These are phyloP conservation scores for Oriolus oriolus DNA, from an alignment of 2,113 vertebrate genomes.

Conservation along the genomic window DNA sequence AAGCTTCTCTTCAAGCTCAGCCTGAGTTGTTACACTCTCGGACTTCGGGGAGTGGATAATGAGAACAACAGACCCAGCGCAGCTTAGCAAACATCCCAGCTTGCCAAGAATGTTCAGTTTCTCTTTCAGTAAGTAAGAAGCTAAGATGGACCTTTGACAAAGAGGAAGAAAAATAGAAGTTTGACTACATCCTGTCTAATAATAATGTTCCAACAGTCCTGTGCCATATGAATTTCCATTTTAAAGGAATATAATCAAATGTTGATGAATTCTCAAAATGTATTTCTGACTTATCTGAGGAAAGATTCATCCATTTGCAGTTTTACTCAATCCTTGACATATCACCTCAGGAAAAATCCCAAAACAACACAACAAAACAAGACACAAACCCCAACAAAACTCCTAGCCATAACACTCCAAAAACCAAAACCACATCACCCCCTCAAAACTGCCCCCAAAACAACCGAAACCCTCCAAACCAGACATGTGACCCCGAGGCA, in stretches of 20 bases:
- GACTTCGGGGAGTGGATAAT: constrained; percentile 91
- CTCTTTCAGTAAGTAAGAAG: constrained; percentile 89
- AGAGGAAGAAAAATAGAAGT: constrained; percentile 8
- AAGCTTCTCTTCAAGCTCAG: constrained; percentile 88
- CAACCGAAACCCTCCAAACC: not conserved
- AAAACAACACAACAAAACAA: not conserved
- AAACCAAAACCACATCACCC: not conserved
- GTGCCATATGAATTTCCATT: not conserved
- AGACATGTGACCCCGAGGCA: not conserved
- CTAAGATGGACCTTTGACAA: constrained; percentile 86
- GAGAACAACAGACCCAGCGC: constrained; percentile 89
- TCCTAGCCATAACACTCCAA: not conserved
- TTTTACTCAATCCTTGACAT: not conserved
- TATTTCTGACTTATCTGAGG: not conserved
- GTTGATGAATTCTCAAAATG: not conserved
- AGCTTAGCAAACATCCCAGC: constrained; percentile 89
- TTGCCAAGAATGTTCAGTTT: constrained; percentile 90
- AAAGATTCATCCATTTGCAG: not conserved
- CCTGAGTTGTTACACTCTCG: constrained; percentile 81
- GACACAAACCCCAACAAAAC: not conserved
- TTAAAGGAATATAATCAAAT: not conserved
- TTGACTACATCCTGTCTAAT: not conserved
- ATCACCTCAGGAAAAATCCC: not conserved
- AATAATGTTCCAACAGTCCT: not conserved
- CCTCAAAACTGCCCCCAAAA: not conserved